phyloP scores from a whole-genome alignment of 2,888 invertebrate genomes.

The Seira musarum region DNA sequence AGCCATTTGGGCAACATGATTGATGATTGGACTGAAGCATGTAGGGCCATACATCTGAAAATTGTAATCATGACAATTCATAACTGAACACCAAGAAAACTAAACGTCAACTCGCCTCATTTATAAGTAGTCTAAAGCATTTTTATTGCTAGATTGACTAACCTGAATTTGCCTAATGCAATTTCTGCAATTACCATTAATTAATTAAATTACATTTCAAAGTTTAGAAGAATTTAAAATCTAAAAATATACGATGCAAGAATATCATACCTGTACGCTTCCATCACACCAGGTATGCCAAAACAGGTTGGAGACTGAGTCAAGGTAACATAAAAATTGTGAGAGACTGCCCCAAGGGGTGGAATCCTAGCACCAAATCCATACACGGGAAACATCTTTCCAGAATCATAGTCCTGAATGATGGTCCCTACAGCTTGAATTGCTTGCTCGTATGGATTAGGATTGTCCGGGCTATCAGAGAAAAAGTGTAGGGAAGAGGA shows the following conservation, averaged over 20 bases:
- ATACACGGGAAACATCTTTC: constrained; percentile 74
- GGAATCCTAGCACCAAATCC: constrained; percentile 74
- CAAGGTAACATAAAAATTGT: constrained; percentile 73
- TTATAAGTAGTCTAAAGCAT: no score
- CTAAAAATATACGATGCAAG: no score
- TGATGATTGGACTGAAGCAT: constrained; percentile 75
- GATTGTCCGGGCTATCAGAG: constrained; percentile 59
- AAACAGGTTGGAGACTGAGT: constrained; percentile 73
- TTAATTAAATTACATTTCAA: neutral
- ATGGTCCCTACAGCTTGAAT: constrained; percentile 72
- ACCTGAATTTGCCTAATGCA: constrained; percentile 69
- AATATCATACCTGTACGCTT: constrained; percentile 72
- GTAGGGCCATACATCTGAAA: constrained; percentile 76
- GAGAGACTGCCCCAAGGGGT: constrained; percentile 74
- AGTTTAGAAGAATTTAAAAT: neutral
- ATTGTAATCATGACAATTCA: no score
- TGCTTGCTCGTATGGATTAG: constrained; percentile 73
- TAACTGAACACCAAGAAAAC: constrained; percentile 72
- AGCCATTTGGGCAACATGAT: constrained; percentile 73
- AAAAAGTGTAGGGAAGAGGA: constrained; percentile 68
- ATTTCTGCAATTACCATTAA: constrained; percentile 59
- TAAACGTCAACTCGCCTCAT: constrained; percentile 75
- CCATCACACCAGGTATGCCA: constrained; percentile 73
- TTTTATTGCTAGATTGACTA: constrained; percentile 20
- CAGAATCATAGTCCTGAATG: constrained; percentile 74